A percentile compares a stretch with the other conserved stretches of the same genome.
These are phyloP conservation scores for Pedionomus torquatus DNA, from an alignment of 2,113 vertebrate species.

Conservation along the genomic window DNA sequence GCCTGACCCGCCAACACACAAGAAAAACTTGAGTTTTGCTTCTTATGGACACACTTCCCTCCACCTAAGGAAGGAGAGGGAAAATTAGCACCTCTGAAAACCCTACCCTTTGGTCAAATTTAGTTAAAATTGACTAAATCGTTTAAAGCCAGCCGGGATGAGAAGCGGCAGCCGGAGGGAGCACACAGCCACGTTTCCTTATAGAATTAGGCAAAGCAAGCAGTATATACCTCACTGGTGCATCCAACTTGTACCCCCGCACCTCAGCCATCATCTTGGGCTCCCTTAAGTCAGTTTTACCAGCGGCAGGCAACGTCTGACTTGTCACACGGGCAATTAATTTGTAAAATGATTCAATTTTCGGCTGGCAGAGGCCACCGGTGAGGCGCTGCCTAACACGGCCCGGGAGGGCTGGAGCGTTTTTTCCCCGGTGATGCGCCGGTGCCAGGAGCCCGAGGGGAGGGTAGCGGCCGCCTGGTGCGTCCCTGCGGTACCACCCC, in stretches of 20 bases:
- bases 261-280: neutral
- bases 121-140: fast-evolving
- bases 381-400: fast-evolving
- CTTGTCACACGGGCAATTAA: neutral
- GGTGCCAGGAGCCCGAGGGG: fast-evolving
- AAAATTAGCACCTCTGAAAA: neutral
- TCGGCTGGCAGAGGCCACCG: neutral
- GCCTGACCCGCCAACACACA: neutral
- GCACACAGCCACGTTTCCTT: fast-evolving
- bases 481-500: neutral
- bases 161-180: fast-evolving
- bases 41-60: neutral
- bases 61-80: neutral
- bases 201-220: neutral
- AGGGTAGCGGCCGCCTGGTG: fast-evolving
- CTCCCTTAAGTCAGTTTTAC: neutral
- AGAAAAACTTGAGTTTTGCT: neutral
- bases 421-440: fast-evolving
- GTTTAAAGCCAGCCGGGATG: fast-evolving
- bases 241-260: fast-evolving
- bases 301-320: neutral
- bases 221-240: fast-evolving
- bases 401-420: fast-evolving
- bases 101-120: neutral
- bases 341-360: neutral